These are phyloP conservation scores for Spatulosminthurus flaviceps DNA, from an alignment of 2,888 invertebrate genomes.

Conservation along the genomic window DNA sequence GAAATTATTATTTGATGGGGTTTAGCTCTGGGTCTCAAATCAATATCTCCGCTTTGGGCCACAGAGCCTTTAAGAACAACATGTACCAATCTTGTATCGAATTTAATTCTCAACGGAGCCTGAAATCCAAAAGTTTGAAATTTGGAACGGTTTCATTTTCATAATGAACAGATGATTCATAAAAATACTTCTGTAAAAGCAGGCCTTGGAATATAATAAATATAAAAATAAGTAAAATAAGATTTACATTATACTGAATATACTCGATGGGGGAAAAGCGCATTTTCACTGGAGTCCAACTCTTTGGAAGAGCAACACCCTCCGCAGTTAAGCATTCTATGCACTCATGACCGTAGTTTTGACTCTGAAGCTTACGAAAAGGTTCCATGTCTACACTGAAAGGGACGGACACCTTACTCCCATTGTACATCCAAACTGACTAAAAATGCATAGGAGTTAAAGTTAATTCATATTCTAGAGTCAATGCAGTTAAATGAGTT, in stretches of 20 bases:
- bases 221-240: too few relatives aligned
- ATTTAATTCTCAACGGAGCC: conserved; percentile 49
- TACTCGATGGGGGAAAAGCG: conserved; percentile 59
- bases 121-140: too few relatives aligned
- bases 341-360: conserved; percentile 57
- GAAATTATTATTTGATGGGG: conserved; percentile 46
- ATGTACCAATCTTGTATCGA: conserved; percentile 43
- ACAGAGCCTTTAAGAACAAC: conserved; percentile 49
- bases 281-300: conserved; percentile 56
- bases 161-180: too few relatives aligned
- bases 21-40: conserved; percentile 45
- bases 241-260: conserved; percentile 49
- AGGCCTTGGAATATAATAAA: too few relatives aligned
- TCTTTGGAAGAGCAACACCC: conserved; percentile 52
- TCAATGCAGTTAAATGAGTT: too few relatives aligned
- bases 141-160: too few relatives aligned
- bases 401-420: conserved; percentile 50
- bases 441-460: conserved; percentile 16
- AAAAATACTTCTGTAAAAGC: too few relatives aligned
- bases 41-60: conserved; percentile 41
- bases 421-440: conserved; percentile 60
- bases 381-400: conserved; percentile 54
- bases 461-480: too few relatives aligned
- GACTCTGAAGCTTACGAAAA: conserved; percentile 54
- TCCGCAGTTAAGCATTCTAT: conserved; percentile 56